Evolutionary conservation across 92 coral and sea anemone genomes (phyloP).

Genomic region (Zoanthus solanderi): DNA sequence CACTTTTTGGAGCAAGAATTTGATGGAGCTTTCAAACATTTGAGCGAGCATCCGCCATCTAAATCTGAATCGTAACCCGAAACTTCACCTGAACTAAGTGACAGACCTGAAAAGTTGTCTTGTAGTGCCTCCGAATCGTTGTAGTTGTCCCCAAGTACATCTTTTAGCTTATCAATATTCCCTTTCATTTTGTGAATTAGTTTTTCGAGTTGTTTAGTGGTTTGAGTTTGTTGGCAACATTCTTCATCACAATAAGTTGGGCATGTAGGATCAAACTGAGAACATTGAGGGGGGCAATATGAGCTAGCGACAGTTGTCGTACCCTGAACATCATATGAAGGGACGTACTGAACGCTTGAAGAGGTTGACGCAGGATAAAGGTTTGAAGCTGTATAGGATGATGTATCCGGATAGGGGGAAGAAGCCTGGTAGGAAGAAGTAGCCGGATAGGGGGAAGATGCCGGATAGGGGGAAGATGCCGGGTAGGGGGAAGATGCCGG

Average conservation of each 20-base stretch:
- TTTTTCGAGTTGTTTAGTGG: constrained; percentile 3
- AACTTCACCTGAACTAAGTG: constrained; percentile 6
- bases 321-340: constrained; percentile 15
- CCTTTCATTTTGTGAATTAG: constrained; percentile 23
- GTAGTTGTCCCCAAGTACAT: constrained; percentile 5
- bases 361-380: constrained; percentile 30
- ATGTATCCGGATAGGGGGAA: constrained; percentile 15
- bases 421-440: neutral
- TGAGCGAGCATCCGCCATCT: neutral
- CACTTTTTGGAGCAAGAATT: constrained; percentile 41
- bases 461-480: constrained; percentile 6
- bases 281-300: constrained; percentile 33
- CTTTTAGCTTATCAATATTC: constrained; percentile 30
- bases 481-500: constrained; percentile 10
- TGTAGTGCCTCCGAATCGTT: constrained; percentile 16
- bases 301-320: neutral
- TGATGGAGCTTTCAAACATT: constrained; percentile 32
- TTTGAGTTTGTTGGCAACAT: constrained; percentile 17
- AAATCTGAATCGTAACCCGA: neutral
- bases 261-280: constrained; percentile 21
- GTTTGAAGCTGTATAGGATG: constrained; percentile 21
- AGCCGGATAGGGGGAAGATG: neutral
- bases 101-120: neutral
- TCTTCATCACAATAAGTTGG: constrained; percentile 35
- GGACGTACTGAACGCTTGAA: constrained; percentile 28